Percentiles rank a stretch among this genome's conserved stretches.
Conservation (phyloP, 2,113 vertebrate species). For the Platysteira castanea region DNA sequence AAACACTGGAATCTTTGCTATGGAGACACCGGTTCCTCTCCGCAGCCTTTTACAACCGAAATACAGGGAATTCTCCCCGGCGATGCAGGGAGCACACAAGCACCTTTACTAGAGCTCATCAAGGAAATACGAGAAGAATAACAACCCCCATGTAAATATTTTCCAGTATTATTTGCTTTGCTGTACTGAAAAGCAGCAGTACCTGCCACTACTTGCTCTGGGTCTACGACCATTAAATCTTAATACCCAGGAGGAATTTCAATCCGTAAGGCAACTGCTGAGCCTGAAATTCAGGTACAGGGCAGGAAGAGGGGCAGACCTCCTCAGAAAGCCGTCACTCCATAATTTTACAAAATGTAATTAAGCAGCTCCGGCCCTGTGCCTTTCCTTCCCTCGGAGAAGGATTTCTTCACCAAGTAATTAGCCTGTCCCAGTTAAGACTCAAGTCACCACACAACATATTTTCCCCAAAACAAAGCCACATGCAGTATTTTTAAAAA, state of each 20-base stretch:
- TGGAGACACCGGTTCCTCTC: not conserved
- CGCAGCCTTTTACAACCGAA: not conserved
- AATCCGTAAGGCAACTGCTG: not conserved
- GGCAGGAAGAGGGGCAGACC: not conserved
- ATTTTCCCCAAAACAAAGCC: constrained; percentile 7
- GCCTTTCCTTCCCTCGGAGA: not conserved
- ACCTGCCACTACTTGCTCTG: constrained; percentile 42
- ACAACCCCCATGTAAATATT: not conserved
- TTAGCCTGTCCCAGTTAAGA: not conserved
- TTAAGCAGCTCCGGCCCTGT: not conserved
- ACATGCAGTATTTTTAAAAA: not conserved
- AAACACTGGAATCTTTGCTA: not conserved
- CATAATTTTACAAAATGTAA: not conserved
- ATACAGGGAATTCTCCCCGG: not conserved
- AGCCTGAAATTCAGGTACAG: constrained; percentile 52
- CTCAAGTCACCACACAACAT: not conserved
- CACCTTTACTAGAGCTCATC: not conserved
- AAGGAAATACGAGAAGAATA: not conserved
- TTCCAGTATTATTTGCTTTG: not conserved
- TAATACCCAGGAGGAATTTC: not conserved
- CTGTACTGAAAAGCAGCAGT: not conserved
- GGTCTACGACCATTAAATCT: not conserved
- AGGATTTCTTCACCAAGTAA: not conserved
- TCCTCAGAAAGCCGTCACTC: not conserved
- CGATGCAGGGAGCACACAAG: not conserved